Evolutionary conservation across 2,797 vertebrate genomes (phyloP), one percentile per base, ranked within the genome.

Genomic region (Sardinella longiceps): DNA sequence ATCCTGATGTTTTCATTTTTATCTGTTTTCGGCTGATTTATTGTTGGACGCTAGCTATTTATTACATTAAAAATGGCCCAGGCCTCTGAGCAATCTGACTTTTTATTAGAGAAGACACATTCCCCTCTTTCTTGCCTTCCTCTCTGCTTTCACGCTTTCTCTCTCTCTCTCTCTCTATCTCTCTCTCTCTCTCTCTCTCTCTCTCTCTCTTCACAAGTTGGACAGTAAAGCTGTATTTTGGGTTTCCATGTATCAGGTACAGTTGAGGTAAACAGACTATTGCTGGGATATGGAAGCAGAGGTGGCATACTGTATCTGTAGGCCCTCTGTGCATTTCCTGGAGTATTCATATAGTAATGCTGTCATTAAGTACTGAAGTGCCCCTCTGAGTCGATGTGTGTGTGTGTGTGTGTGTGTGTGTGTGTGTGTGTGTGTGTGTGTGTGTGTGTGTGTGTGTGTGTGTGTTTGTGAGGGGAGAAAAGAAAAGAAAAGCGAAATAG

Each of bases 1-100:
- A 90, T 89, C 74, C 87, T 90, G 92, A 91, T 87, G 88, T 91
- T 90, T 93, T 94, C 91, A 93, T 94, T 94, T 94, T 91, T 91
- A 93, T 94, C 90, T 90, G 85, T 88, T 88, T 90, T 90, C 89
- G 81, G 66, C 84, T 94, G 93, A 95, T 95, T 94, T 95, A 94
- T 95, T 88, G 87, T 86, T 88, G 89, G 83, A 89, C 88, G 74
- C 84, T 86, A 89, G 90, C 92, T 93, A 93, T 95, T 93, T 94
- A 93, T 94, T 94, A 92, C 89, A 90, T 90, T 93, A 92, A 94
- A 91, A 91, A 90, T 91, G 89, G 89, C 85, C 88, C 37, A 48
- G 82, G 81, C 58, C 66, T 77, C 84, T 92, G 91, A 94, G 90
- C 89, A 92, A 94, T 92, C 87, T 87, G 86, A 83, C 48, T 33